Base-by-base conservation (phyloP, 2,113 vertebrate species). In the Leptodactylus fuscus region DNA sequence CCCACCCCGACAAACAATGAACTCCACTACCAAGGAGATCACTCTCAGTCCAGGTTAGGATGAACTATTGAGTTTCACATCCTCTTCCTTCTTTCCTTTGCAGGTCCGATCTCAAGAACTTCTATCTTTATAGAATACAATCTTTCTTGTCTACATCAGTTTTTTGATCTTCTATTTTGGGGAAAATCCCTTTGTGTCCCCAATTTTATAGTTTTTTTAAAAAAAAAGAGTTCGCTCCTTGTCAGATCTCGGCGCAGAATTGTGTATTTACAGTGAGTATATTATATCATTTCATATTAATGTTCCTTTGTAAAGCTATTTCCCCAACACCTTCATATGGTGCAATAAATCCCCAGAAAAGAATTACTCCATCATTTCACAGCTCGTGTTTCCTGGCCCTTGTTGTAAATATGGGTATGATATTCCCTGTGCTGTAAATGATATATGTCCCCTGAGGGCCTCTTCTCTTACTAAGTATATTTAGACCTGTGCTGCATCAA, bases 361-460 rank as follows among this genome's bases (percentile, higher is more conserved):
- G 58, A 74, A 75, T 75, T 27, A 83, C 67, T 58, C 48, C 81
- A 41, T 74, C 81, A 83, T 75, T 74, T 74, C n/a, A 20, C 51
- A 12, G 51, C 81, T 74, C 69, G 53, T 46, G 69, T 83, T 83
- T 44, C 51, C 24, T 32, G 69, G 69, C 49, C 81, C 36, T 60
- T 60, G 69, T 46, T 83, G 69, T 83, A 83, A 83, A 75, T 83
- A 75, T 75, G 70, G 38, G 51, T 44, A 60, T 44, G 69, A 74
- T 74, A 83, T 83, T 44, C 36, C 69, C 69, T 60, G 4, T 20
- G 51, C 69, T 75, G 49, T 55, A 75, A 74, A 55, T 60, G 81
- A 83, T 83, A 74, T 83, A 83, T 75, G 49, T 83, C 81, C 55
- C 81, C 81, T 20, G 81, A 74, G 69, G 81, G 81, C 70, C 81